Evolutionary conservation across 1,140 invertebrate genomes (phyloP), one percentile per base, ranked within the genome.

Genomic region (Drosophila pandora): DNA sequence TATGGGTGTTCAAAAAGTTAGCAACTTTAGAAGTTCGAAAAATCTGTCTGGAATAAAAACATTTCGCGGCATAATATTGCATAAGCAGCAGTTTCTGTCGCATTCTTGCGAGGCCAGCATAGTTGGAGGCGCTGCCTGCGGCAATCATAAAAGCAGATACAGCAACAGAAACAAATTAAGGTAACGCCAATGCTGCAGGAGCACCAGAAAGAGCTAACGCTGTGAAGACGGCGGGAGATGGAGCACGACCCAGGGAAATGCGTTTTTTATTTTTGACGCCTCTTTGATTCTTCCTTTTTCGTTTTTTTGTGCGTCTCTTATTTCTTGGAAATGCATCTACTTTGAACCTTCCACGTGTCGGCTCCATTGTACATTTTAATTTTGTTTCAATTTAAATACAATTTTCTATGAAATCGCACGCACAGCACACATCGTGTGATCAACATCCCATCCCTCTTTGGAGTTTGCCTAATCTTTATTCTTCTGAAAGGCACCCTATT

Each of bases 401-500:
- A 88, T 88, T 88, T 88, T 88, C 83, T 88, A 88, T 88, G 83
- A 88, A 88, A 88, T 88, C 79, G 83, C 83, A 87, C 83, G 82
- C 83, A 85, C 84, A 76, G 68, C 78, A 85, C 59, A 53, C 52
- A 22, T 8, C 70, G 71, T 75, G 71, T 72, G 65, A 67, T 67
- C 45, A 63, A 41, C 34, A 68, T 43, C 52, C 54, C 56, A 34
- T 34, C 56, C 56, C 9, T 34, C 8, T 2, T 6, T 45, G 13
- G 13, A 30, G 47, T 43, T 12, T 30, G 32, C 22, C 39, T 23
- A 22, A 52, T 30, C 17, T 32, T 23, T 32, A 21, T 10, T 8
- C 8, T 1, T n/a, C 30, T 9, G 30, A 32, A 7, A 25, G 34
- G 34, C 34, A 37, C 3, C 21, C 47, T 43, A 22, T n/a, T 21